Evolutionary conservation across 1,140 invertebrate genomes (phyloP), one percentile per base, ranked within the genome.

Genomic region (Phortica variegata): DNA sequence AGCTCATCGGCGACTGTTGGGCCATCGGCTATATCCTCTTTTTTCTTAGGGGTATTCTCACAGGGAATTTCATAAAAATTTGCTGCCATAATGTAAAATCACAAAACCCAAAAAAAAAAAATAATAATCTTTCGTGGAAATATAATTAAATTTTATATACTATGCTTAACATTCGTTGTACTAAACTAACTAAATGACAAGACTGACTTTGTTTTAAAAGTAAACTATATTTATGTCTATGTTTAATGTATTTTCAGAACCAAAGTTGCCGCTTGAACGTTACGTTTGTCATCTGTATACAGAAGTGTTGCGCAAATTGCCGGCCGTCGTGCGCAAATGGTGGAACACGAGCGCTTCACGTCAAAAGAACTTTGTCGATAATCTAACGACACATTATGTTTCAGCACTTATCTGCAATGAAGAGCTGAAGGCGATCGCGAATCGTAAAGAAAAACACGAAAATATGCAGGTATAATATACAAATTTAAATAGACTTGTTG

Each of bases 271-370:
- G 13, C 58, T 88, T 6, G 79, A 85, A 52, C 79, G 84, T 40
- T 75, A 89, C 44, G 82, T 83, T 2, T 89, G 88, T 63, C 83
- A 82, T 76, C 65, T 90, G 19, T 88, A 88, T 62, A 77, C 79
- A 9, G 80, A 82, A 46, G 77, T 83, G 39, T 66, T 92, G 21
- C 79, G 82, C 31, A 81, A 82, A 56, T 75, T 92, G 54, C 89
- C 89, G n/a, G 89, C 88, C 26, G 78, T 89, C 38, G 85, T 89
- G 3, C 80, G 91, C 15, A 83, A 87, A 60, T 95, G 92, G 91
- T 93, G 87, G 85, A 84, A 83, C 43, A 80, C 83, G 33, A 72
- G 80, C 2, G 87, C 90, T 17, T 83, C 85, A 43, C 81, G 83
- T 58, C 80, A 84, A 8, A 80, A 85, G 26, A 81, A 81, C 40